A percentile compares a stretch with the other conserved stretches of the same genome.
These are phyloP conservation scores for Oegoconia quadripuncta DNA, from an alignment of 2,888 invertebrate genomes.

Conservation along the genomic window DNA sequence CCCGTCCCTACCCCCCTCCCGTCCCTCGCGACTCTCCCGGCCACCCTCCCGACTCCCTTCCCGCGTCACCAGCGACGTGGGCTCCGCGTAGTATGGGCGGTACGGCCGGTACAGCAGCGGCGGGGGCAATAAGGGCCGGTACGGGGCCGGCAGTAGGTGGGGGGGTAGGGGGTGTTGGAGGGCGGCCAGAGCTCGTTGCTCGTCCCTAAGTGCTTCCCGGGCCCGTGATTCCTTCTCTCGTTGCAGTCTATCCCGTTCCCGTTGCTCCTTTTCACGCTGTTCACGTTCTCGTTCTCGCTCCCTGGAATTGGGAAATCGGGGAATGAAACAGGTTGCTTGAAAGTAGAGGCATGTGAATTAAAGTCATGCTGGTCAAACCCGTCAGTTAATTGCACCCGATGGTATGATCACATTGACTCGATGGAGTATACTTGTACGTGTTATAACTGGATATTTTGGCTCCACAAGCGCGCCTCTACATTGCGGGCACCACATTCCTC, in stretches of 20 bases:
- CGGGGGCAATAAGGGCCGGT: constrained; percentile 30
- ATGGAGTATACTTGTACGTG: no score
- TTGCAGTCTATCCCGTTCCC: constrained; percentile 51
- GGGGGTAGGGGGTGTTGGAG: constrained; percentile 32
- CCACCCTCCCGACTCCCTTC: constrained; percentile 28
- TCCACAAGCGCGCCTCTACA: no score
- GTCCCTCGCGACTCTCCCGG: constrained; percentile 23
- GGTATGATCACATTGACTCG: no score
- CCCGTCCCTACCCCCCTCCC: constrained; percentile 24
- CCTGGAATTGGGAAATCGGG: constrained; percentile 21
- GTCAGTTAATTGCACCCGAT: no score
- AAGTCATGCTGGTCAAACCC: no score
- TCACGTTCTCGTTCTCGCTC: constrained; percentile 51
- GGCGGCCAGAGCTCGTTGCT: constrained; percentile 44
- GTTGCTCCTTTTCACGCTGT: constrained; percentile 50
- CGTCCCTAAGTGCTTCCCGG: constrained; percentile 49
- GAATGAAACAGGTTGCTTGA: constrained; percentile 11
- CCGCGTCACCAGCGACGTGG: constrained; percentile 22
- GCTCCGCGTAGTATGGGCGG: constrained; percentile 42
- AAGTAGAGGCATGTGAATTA: no score
- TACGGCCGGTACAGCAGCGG: constrained; percentile 55
- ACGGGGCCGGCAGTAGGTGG: constrained; percentile 42
- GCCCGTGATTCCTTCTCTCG: constrained; percentile 64
- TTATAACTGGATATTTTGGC: no score
- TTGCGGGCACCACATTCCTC: no score